Evolutionary conservation across 2,888 invertebrate species (phyloP), one percentile per base, ranked within the genome.

Genomic region (Pelosia muscerda): DNA sequence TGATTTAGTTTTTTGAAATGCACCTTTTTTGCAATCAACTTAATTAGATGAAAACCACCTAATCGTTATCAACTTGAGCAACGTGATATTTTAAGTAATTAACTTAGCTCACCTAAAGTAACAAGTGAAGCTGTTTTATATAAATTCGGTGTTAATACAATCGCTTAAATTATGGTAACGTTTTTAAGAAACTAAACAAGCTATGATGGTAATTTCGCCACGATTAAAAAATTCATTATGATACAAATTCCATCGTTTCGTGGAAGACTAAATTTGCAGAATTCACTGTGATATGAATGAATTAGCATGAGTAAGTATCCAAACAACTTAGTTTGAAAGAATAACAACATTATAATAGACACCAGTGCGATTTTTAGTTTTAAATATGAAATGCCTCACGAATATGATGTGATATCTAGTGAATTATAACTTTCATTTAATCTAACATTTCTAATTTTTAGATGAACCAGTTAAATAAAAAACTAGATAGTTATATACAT

Each of bases 331-430:
- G 55, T 55, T 55, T 55, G 49, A 49, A 49, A 49, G 49, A 49
- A 49, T 49, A 49, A 49, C 49, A 49, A 49, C 49, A n/a, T 49
- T 49, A 10, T 19, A n/a, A 1, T 49, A 49, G 6, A 49, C n/a
- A 49, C 9, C 42, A 9, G 1, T n/a, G 49, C 49, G n/a, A 49
- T 49, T 49, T 42, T n/a, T n/a, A 49, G 49, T 49, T 49, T 49
- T 49, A 49, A n/a, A 49, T 49, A 49, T 49, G n/a, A 49, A 49
- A 49, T n/a, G 8, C 49, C n/a, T 49, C 8, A 9, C 9, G 49
- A 49, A 49, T 49, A 9, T 49, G 49, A n/a, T 49, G 49, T n/a
- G 49, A 49, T 49, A 49, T 49, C 49, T 49, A n/a, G n/a, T 49
- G 42, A 49, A 49, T 9, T n/a, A 49, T 49, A 49, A 49, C 49